These are phyloP conservation scores for Teleopsis dalmanni DNA, from an alignment of 1,140 invertebrate species.

Conservation along the genomic window DNA sequence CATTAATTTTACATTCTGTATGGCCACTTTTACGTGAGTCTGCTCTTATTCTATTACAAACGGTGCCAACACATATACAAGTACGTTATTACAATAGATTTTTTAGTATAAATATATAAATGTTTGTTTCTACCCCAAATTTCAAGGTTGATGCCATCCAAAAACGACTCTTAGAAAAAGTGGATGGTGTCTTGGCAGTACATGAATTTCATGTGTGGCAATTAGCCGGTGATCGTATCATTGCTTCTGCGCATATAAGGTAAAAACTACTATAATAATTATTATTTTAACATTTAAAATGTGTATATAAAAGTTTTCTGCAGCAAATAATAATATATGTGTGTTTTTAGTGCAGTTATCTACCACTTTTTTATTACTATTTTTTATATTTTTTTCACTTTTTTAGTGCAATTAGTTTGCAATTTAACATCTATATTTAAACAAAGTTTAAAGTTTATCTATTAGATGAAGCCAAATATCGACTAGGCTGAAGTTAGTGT, in stretches of 20 bases:
- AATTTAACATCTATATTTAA: too few species aligned
- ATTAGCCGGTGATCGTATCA: slow-evolving; percentile 83
- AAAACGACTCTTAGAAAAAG: slow-evolving; percentile 70
- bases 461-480: too few species aligned
- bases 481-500: too few species aligned
- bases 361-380: too few species aligned
- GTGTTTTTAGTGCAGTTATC: too few species aligned
- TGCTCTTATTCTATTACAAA: slow-evolving; percentile 81
- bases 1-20: slow-evolving; percentile 72
- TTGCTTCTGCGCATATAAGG: slow-evolving; percentile 87
- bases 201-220: slow-evolving; percentile 96
- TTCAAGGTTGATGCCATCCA: slow-evolving; percentile 79
- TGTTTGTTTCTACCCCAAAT: slow-evolving; percentile 9
- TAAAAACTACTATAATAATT: too few species aligned
- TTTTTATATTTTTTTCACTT: not conserved
- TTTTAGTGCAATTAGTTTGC: too few species aligned
- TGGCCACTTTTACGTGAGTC: slow-evolving; percentile 84
- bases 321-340: too few species aligned
- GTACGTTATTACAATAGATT: slow-evolving; percentile 33
- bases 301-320: too few species aligned
- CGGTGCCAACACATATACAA: slow-evolving; percentile 88
- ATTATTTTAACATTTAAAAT: too few species aligned
- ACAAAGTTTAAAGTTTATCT: too few species aligned
- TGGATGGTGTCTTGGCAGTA: slow-evolving; percentile 83
- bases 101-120: not conserved